A percentile compares a stretch with the other conserved stretches of the same genome.
Conservation (phyloP, 2,888 invertebrate genomes). For the Cyclophora punctaria region DNA sequence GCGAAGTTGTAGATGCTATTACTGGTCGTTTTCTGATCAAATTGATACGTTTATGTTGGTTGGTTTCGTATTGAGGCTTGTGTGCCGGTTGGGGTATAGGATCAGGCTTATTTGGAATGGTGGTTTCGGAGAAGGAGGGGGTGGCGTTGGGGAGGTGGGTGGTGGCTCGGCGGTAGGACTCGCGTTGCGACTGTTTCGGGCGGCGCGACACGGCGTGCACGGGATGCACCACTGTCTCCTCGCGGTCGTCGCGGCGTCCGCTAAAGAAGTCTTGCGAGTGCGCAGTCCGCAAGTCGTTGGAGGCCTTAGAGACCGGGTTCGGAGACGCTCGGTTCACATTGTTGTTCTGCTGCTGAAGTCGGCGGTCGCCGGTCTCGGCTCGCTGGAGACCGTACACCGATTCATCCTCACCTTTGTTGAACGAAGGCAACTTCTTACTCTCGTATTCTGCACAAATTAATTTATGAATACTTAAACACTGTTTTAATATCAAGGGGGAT, state of each 20-base stretch:
- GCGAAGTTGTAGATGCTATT: constrained; percentile 28
- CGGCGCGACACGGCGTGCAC: constrained; percentile 29
- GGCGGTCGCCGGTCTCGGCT: constrained; percentile 78
- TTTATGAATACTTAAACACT: neutral
- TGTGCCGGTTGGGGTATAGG: constrained; percentile 31
- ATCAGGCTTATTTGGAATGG: constrained; percentile 28
- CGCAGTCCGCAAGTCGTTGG: constrained; percentile 79
- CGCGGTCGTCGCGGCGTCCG: constrained; percentile 63
- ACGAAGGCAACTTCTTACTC: constrained; percentile 75
- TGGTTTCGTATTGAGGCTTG: constrained; percentile 40
- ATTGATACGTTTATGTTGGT: constrained; percentile 37
- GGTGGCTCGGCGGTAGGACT: constrained; percentile 51
- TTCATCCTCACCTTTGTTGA: constrained; percentile 77
- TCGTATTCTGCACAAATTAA: constrained; percentile 68
- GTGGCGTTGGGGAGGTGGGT: constrained; percentile 51
- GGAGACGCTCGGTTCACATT: constrained; percentile 34
- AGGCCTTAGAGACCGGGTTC: constrained; percentile 10
- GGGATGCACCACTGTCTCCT: constrained; percentile 32
- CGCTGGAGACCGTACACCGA: constrained; percentile 82
- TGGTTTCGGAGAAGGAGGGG: constrained; percentile 34
- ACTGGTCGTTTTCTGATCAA: constrained; percentile 52
- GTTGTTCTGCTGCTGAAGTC: constrained; percentile 46
- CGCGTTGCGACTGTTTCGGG: constrained; percentile 31
- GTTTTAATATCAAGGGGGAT: neutral
- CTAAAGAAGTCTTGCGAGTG: constrained; percentile 86